phyloP scores from a whole-genome alignment of 2,888 invertebrate species.

The Dynastes tityus region DNA sequence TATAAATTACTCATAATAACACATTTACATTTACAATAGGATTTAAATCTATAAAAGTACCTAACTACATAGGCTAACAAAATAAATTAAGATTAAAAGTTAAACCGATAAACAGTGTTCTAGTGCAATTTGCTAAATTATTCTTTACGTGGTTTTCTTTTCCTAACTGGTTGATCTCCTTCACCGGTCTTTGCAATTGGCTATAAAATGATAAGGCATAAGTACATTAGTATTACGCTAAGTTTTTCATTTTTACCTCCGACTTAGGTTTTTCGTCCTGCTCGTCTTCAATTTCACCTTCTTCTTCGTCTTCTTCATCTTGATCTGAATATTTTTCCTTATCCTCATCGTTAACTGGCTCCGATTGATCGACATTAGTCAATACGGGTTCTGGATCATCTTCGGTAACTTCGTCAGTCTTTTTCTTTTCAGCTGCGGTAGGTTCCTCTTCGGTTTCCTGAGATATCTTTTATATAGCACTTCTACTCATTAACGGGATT shows the following conservation, averaged over 20 bases:
- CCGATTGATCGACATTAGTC: slow-evolving; percentile 66
- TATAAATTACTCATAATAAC: slow-evolving; percentile 42
- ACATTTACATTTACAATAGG: slow-evolving; percentile 46
- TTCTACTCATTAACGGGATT: neutral
- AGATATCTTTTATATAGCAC: slow-evolving; percentile 9
- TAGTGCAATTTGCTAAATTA: slow-evolving; percentile 55
- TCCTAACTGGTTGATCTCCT: slow-evolving; percentile 63
- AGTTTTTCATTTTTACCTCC: slow-evolving; percentile 42
- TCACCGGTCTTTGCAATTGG: slow-evolving; percentile 55
- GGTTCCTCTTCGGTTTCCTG: slow-evolving; percentile 71
- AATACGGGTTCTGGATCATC: slow-evolving; percentile 73
- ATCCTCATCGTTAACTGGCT: slow-evolving; percentile 62
- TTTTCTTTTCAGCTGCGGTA: slow-evolving; percentile 76
- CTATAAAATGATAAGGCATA: slow-evolving; percentile 48
- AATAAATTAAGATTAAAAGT: slow-evolving; percentile 48
- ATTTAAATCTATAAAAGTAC: slow-evolving; percentile 42
- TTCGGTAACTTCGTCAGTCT: slow-evolving; percentile 80
- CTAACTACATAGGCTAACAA: slow-evolving; percentile 46
- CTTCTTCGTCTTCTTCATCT: slow-evolving; percentile 66
- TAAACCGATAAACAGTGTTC: slow-evolving; percentile 28
- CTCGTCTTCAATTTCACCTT: slow-evolving; percentile 57
- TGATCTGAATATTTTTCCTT: slow-evolving; percentile 59
- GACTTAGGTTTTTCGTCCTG: slow-evolving; percentile 52
- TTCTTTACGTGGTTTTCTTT: slow-evolving; percentile 67
- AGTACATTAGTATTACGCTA: neutral